Evolutionary conservation across 2,797 vertebrate genomes (phyloP).

Genomic region (Psittacula echo): DNA sequence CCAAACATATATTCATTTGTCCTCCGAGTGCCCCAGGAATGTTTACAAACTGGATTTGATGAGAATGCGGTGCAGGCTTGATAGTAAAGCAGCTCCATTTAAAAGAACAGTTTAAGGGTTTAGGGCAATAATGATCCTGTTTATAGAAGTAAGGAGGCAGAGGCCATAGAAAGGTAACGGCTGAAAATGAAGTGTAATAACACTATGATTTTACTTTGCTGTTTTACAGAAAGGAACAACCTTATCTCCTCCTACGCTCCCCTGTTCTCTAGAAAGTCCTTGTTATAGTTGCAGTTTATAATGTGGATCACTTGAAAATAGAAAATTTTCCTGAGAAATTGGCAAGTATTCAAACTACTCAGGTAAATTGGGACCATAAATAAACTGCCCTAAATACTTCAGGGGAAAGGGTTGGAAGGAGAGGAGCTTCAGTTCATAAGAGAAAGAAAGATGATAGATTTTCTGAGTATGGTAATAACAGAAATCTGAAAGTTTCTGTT

Average conservation of each 20-base stretch:
- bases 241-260: constrained; percentile 14
- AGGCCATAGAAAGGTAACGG: constrained; percentile 45
- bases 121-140: constrained; percentile 46
- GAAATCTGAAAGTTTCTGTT: constrained; percentile 5
- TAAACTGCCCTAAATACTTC: constrained; percentile 34
- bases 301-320: constrained; percentile 48
- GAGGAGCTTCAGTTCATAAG: background rate
- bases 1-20: constrained; percentile 64
- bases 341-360: constrained; percentile 59
- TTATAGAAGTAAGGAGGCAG: constrained; percentile 43
- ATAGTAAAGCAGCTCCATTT: constrained; percentile 43
- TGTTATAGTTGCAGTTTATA: constrained; percentile 63
- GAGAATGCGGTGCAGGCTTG: constrained; percentile 27
- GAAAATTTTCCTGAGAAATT: constrained; percentile 69
- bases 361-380: constrained; percentile 21
- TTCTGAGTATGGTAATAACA: background rate
- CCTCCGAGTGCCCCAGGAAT: constrained; percentile 57
- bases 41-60: constrained; percentile 66
- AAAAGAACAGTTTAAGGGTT: constrained; percentile 62
- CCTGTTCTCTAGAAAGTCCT: constrained; percentile 11
- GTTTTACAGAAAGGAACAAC: constrained; percentile 60
- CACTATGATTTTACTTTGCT: constrained; percentile 50
- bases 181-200: constrained; percentile 63
- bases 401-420: background rate
- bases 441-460: background rate